A percentile compares a stretch with the other conserved stretches of the same genome.
phyloP scores from a whole-genome alignment of 2,888 invertebrate genomes.

The Deilephila elpenor region DNA sequence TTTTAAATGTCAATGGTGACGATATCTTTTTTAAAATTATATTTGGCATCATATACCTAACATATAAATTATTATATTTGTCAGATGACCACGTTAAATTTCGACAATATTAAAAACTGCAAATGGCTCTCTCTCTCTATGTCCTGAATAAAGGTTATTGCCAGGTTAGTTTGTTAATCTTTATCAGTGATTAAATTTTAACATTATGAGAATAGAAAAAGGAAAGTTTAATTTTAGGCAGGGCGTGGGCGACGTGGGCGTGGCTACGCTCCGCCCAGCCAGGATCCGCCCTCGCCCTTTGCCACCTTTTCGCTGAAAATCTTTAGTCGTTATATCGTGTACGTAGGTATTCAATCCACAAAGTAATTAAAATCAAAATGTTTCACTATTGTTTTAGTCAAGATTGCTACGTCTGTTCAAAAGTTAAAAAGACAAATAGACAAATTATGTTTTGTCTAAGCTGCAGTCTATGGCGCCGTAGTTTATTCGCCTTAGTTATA shows the following conservation, averaged over 20 bases:
- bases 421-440: neutral
- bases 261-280: slow-evolving; percentile 78
- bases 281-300: slow-evolving; percentile 80
- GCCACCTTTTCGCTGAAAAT: slow-evolving; percentile 75
- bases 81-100: too few relatives aligned
- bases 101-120: too few relatives aligned
- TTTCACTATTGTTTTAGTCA: slow-evolving; percentile 26
- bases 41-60: too few relatives aligned
- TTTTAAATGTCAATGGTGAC: too few relatives aligned
- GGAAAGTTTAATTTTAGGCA: slow-evolving; percentile 68
- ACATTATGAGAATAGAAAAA: slow-evolving; percentile 54
- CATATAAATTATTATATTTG: too few relatives aligned
- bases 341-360: slow-evolving; percentile 36
- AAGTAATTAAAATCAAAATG: slow-evolving; percentile 54
- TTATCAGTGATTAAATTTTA: slow-evolving; percentile 37
- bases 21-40: too few relatives aligned
- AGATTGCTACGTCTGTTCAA: neutral
- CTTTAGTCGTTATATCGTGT: slow-evolving; percentile 62
- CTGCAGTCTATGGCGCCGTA: neutral
- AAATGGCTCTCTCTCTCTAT: neutral
- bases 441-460: neutral
- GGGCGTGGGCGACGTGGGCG: slow-evolving; percentile 79
- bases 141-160: neutral
- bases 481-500: too few relatives aligned
- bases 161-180: slow-evolving; percentile 37